Evolutionary conservation across 2,113 vertebrate genomes (phyloP).

Genomic region (Pelusios castaneus): DNA sequence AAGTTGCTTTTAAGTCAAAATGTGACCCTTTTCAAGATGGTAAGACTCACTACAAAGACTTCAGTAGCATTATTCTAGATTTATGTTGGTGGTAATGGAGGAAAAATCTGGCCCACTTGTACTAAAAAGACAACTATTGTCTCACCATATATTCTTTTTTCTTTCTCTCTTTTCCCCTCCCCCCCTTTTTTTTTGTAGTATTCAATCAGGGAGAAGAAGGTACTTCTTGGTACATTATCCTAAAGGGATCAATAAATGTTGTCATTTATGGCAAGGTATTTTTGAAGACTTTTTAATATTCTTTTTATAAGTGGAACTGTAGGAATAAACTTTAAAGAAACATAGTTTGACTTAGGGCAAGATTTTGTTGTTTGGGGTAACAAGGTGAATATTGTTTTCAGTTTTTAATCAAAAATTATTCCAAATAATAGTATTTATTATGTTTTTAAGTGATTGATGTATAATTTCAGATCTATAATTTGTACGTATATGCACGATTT

Average conservation of each 20-base stretch:
- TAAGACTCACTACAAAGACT: background rate
- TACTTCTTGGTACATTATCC: constrained; percentile 98
- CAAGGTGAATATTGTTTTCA: constrained; percentile 36
- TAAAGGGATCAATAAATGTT: constrained; percentile 98
- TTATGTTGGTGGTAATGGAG: background rate
- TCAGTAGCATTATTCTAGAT: background rate
- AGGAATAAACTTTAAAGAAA: constrained; percentile 46
- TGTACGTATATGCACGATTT: background rate
- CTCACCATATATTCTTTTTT: constrained; percentile 64
- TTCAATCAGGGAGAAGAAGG: constrained; percentile 99
- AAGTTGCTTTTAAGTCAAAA: background rate
- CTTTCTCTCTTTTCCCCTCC: no score
- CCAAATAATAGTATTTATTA: constrained; percentile 37
- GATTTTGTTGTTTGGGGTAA: constrained; percentile 29
- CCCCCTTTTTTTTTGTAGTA: constrained; percentile 85
- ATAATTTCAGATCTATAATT: constrained; percentile 8
- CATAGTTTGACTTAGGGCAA: constrained; percentile 32
- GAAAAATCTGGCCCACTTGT: constrained; percentile 1
- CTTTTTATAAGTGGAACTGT: constrained; percentile 44
- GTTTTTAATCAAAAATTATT: constrained; percentile 37
- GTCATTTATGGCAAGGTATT: constrained; percentile 98
- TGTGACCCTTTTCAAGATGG: background rate
- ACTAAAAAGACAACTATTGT: constrained; percentile 41
- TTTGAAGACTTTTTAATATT: constrained; percentile 46
- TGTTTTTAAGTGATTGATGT: constrained; percentile 23